Evolutionary conservation across 1,140 invertebrate genomes (phyloP), one percentile per base, ranked within the genome.

Genomic region (Drosophila burlai): DNA sequence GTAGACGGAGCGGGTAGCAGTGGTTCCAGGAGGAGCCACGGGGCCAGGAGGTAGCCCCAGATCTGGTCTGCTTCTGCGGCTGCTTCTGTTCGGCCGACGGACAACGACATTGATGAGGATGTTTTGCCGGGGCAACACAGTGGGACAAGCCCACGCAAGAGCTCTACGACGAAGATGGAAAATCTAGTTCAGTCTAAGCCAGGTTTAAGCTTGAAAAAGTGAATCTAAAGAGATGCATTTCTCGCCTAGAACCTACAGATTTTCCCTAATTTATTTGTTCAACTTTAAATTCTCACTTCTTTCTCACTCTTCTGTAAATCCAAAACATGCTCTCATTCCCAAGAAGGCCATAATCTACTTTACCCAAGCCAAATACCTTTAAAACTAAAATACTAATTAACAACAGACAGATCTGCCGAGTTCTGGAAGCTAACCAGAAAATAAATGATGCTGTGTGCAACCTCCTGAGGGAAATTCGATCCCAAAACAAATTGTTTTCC

Each of bases 51-150:
- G 42, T 36, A 42, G 76, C 64, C 43, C 57, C 49, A 77, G 63
- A 77, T 77, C 78, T 80, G 52, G 65, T 81, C 55, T 76, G 79
- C 36, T 24, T 55, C 34, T 31, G 50, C 50, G 50, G 50, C 50
- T 31, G 62, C 54, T 40, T 69, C 76, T 77, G 65, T 63, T 34
- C 42, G 46, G 36, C 49, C 49, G 64, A 68, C 78, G 76, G 77
- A 71, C 83, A 73, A 57, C 84, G 84, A 87, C 84, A 84, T 87
- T 87, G 84, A 87, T 87, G 84, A 87, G 84, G 73, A 89, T 89
- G 84, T 84, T 89, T 67, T 66, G 72, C 58, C 18, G 46, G 21
- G 24, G 61, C 16, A 11, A 26, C 49, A 87, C 84, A 89, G 84
- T 87, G 84, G 81, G 16, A 18, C 52, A 76, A 81, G 58, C 13